phyloP scores from a whole-genome alignment of 2,797 vertebrate genomes.

The Podargus strigoides region DNA sequence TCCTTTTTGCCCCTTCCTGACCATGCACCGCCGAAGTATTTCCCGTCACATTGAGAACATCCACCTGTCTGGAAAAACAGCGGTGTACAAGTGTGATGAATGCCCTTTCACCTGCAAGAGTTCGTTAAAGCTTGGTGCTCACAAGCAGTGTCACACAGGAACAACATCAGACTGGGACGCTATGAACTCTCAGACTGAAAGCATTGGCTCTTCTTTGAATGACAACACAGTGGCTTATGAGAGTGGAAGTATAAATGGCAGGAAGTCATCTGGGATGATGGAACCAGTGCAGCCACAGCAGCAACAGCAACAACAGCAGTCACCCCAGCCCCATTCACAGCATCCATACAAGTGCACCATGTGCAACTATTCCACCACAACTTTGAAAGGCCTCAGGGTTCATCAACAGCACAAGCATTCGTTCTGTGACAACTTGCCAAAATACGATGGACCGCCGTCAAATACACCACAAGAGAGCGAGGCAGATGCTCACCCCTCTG shows the following conservation, averaged over 20 bases:
- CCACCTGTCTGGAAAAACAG: slow-evolving; percentile 93
- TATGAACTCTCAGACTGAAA: slow-evolving; percentile 87
- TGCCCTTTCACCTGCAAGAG: slow-evolving; percentile 98
- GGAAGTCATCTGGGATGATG: slow-evolving; percentile 79
- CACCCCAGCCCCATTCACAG: slow-evolving; percentile 66
- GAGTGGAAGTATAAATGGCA: slow-evolving; percentile 84
- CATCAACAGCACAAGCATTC: slow-evolving; percentile 99
- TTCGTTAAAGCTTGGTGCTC: slow-evolving; percentile 87
- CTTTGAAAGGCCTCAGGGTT: slow-evolving; percentile 95
- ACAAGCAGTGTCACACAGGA: slow-evolving; percentile 88
- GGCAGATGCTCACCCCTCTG: slow-evolving; percentile 79
- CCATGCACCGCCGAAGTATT: slow-evolving; percentile 95
- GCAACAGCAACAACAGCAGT: slow-evolving; percentile 43
- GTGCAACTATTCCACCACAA: slow-evolving; percentile 94
- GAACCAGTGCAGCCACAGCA: slow-evolving; percentile 75
- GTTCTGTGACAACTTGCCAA: slow-evolving; percentile 91
- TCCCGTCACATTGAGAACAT: slow-evolving; percentile 98
- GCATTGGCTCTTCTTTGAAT: slow-evolving; percentile 78
- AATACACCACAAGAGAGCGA: slow-evolving; percentile 84
- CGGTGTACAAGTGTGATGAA: slow-evolving; percentile 95
- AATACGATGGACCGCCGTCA: slow-evolving; percentile 80
- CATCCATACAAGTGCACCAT: slow-evolving; percentile 91
- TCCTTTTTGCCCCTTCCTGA: slow-evolving; percentile 96
- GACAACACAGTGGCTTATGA: slow-evolving; percentile 83
- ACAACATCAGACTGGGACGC: slow-evolving; percentile 85